These are phyloP conservation scores for Anoplius nigerrimus DNA, from an alignment of 2,888 invertebrate species.

Conservation along the genomic window DNA sequence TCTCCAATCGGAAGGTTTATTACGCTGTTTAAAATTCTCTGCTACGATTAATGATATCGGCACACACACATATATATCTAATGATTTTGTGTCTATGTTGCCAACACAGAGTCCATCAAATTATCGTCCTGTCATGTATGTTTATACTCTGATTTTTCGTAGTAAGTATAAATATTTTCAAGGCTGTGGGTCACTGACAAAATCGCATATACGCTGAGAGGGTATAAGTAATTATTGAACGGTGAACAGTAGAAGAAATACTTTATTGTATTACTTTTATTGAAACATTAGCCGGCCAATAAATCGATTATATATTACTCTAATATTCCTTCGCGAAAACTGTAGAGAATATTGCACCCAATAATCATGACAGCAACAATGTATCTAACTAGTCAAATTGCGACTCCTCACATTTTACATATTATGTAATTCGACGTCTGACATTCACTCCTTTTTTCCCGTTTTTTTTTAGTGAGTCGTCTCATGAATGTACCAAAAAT, in stretches of 20 bases:
- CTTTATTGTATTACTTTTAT: constrained; percentile 29
- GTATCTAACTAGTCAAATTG: too few relatives aligned
- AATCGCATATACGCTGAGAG: constrained; percentile 6
- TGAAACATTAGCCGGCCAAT: constrained; percentile 11
- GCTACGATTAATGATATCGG: constrained; percentile 10
- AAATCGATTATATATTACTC: constrained; percentile 20
- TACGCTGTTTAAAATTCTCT: background rate
- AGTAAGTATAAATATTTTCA: constrained; percentile 18
- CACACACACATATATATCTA: background rate
- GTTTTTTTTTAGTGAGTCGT: constrained; percentile 14
- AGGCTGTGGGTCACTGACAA: constrained; percentile 8
- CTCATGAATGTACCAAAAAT: constrained; percentile 31
- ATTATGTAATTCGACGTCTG: background rate
- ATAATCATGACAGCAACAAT: too few relatives aligned
- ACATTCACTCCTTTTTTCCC: background rate
- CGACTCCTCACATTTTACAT: constrained; percentile 4
- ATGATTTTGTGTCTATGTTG: constrained; percentile 28
- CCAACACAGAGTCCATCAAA: constrained; percentile 26
- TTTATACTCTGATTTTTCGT: constrained; percentile 22
- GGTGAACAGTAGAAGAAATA: constrained; percentile 14
- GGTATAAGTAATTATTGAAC: constrained; percentile 10
- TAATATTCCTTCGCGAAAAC: background rate
- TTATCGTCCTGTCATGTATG: constrained; percentile 15
- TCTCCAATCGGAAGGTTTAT: constrained; percentile 2
- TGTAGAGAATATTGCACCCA: too few relatives aligned